Base-by-base conservation (phyloP, 1,140 invertebrate genomes). In the Drosophila ficusphila region DNA sequence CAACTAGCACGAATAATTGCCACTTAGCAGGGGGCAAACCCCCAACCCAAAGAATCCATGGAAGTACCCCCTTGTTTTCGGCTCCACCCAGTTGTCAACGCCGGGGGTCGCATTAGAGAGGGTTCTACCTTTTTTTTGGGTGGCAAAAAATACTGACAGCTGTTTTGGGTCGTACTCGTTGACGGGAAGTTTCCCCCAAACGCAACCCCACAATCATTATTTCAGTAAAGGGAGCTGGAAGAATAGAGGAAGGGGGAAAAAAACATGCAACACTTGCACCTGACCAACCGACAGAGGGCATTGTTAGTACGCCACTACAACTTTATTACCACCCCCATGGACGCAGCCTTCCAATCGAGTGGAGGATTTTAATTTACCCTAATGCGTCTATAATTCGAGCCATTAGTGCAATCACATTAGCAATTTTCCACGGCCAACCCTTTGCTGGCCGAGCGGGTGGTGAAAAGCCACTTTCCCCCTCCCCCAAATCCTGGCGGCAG, bases 401-500 rank as follows among this genome's bases (percentile, higher is more conserved):
- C 88, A 90, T 88, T 90, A 90, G 72, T 81, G 83, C 82, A 90
- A 88, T 88, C 82, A 90, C 88, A 88, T 90, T 90, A 81, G 72
- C 76, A 76, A 88, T 79, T 69, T 79, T 88, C 77, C 54, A 54
- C 46, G 41, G 58, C 38, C 73, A 77, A 82, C 82, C 82, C 81
- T 76, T 88, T 85, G 25, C 39, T 12, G 27, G 11, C 1, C 4
- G 31, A 23, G 48, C 19, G 29, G 54, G 54, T 58, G 54, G 48
- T 14, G 23, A 46, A 25, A 25, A 47, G 62, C 25, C 33, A 49
- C 58, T 62, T 36, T 62, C 11, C 34, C 11, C 23, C 11, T n/a
- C n/a, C n/a, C n/a, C n/a, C n/a, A 41, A 11, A 62, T 67, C 58
- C 60, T 25, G 14, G 18, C 23, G 9, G 34, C 64, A 29, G 64